Evolutionary conservation across 2,888 invertebrate species (phyloP), one percentile per base, ranked within the genome.

Genomic region (Oligia fasciuncula): DNA sequence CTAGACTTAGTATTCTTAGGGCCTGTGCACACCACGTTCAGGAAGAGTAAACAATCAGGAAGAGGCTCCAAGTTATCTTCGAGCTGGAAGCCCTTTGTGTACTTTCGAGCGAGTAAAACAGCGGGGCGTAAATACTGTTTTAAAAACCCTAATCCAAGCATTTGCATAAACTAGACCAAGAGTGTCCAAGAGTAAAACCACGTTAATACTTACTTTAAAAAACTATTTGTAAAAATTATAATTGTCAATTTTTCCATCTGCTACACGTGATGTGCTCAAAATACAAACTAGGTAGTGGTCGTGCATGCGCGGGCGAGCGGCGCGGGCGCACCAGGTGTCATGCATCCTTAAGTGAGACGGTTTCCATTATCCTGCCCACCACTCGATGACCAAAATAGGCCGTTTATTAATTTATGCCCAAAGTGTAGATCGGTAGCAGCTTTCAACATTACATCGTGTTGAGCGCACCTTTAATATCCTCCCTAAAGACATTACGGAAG

Each of bases 361-460:
- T 84, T 69, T 75, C 81, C 85, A 87, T 87, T 87, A 87, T 67
- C 75, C 35, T 54, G 57, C 66, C 67, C 60, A 69, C 72, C 49
- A 87, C 49, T 80, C 69, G 80, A 80, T 77, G 76, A 77, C 84
- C 71, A 80, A 87, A 87, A 70, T 63, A 79, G 83, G 80, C 73
- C 62, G 57, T 71, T 40, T 46, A 74, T 72, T 79, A 76, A 79
- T 87, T 76, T 84, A 85, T 87, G 74, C 35, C 76, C 49, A 74
- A 74, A 86, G 83, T 86, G 72, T 75, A 69, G 78, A 77, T 82
- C 68, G 73, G 78, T 72, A 77, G 77, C 78, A 86, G 74, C 74
- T 83, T 73, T 75, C 57, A 78, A 86, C 72, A 77, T 54, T 51
- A 65, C 51, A 70, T 57, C 66, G 68, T 66, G 43, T 67, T 51